phyloP scores from a whole-genome alignment of 2,113 vertebrate genomes.

The Bubo bubo region DNA sequence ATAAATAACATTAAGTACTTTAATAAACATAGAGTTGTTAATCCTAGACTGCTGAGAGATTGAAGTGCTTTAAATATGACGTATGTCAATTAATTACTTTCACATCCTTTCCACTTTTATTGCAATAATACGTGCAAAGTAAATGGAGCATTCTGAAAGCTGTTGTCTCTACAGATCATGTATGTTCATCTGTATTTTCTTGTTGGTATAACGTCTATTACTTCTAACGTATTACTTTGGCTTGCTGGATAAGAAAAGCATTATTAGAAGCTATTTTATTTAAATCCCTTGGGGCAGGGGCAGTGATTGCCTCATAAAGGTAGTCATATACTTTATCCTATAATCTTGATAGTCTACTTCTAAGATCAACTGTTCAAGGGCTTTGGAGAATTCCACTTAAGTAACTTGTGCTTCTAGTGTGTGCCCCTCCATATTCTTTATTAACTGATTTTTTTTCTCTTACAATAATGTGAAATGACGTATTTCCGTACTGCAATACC shows the following conservation, averaged over 20 bases:
- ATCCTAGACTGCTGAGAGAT: neutral
- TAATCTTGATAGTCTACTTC: neutral
- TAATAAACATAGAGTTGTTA: slow-evolving; percentile 26
- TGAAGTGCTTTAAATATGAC: neutral
- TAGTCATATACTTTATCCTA: neutral
- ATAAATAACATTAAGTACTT: slow-evolving; percentile 3
- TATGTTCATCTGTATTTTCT: neutral
- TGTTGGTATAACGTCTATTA: neutral
- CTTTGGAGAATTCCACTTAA: neutral
- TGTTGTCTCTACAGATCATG: neutral
- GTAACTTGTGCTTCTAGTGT: neutral
- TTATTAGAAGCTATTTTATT: neutral
- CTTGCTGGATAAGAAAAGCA: neutral
- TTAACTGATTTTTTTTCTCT: slow-evolving; percentile 14
- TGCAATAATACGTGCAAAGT: neutral
- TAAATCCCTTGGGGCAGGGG: neutral
- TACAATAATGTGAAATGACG: neutral
- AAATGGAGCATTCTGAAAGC: neutral
- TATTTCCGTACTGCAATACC: neutral
- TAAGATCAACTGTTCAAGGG: neutral
- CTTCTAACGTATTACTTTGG: neutral
- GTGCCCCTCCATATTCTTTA: neutral
- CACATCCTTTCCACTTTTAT: neutral
- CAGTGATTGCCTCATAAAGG: neutral
- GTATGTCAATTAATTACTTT: neutral